Percentiles rank a stretch among this genome's conserved stretches.
phyloP scores from a whole-genome alignment of 2,113 vertebrate genomes.

The Riparia riparia region DNA sequence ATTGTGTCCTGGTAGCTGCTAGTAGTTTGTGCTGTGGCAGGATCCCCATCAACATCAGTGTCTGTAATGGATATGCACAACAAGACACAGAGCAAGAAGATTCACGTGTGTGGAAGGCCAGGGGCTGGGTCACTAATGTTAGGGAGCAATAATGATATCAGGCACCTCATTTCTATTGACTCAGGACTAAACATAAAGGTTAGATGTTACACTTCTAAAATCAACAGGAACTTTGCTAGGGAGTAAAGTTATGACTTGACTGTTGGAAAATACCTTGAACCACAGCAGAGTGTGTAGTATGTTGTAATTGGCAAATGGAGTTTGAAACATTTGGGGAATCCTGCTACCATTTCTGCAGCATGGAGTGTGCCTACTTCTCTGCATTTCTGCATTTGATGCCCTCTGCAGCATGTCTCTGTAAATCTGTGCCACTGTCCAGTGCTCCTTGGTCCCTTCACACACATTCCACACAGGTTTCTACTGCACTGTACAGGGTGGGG shows the following conservation, averaged over 20 bases:
- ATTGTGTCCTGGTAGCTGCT: neutral
- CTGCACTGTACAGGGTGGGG: neutral
- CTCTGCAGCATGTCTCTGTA: neutral
- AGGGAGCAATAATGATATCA: neutral
- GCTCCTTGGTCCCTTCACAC: neutral
- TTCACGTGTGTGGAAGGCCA: neutral
- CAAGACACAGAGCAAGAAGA: neutral
- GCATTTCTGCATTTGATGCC: neutral
- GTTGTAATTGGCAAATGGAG: neutral
- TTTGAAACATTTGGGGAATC: neutral
- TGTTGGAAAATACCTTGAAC: neutral
- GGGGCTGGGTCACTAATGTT: neutral
- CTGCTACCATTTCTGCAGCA: neutral
- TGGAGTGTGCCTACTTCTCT: neutral
- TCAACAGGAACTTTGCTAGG: neutral
- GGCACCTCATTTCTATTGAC: neutral
- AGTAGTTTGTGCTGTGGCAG: neutral
- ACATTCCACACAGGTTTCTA: rapidly evolving
- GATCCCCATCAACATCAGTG: neutral
- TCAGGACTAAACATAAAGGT: rapidly evolving
- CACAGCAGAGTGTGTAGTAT: neutral
- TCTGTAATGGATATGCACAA: rapidly evolving
- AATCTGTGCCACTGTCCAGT: neutral
- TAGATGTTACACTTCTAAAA: neutral
- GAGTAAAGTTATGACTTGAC: neutral